Percentiles rank a stretch among this genome's conserved stretches.
phyloP scores from a whole-genome alignment of 2,797 vertebrate species.

The Diplodus sargus region DNA sequence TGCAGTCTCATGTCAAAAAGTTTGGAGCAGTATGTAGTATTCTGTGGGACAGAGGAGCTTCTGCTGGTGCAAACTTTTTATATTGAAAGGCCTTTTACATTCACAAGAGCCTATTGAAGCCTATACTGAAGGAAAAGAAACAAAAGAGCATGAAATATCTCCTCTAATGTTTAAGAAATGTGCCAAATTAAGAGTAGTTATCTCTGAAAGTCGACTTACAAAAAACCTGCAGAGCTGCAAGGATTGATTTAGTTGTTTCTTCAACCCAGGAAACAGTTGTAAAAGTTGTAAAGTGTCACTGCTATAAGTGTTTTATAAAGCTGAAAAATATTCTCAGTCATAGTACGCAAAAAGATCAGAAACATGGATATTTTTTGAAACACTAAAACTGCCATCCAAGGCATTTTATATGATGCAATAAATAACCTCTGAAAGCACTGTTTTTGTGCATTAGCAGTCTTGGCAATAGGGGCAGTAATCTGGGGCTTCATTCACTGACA shows the following conservation, averaged over 20 bases:
- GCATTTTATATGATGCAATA: neutral
- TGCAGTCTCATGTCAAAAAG: too few relatives aligned
- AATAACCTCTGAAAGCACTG: slow-evolving; percentile 10
- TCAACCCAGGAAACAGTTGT: neutral
- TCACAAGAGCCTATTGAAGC: too few relatives aligned
- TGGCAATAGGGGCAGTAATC: neutral
- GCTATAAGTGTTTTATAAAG: too few relatives aligned
- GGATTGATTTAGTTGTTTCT: neutral
- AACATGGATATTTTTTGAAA: neutral
- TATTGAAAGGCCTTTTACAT: too few relatives aligned
- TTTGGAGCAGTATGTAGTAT: too few relatives aligned
- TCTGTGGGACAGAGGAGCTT: too few relatives aligned
- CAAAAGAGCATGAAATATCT: too few relatives aligned
- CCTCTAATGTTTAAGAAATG: neutral
- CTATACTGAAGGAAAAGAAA: too few relatives aligned
- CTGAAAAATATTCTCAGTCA: neutral
- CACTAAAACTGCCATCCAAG: neutral
- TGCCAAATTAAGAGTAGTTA: neutral
- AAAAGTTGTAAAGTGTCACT: neutral
- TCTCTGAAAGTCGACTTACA: neutral
- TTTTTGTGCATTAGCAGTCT: neutral
- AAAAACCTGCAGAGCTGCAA: neutral
- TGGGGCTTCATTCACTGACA: slow-evolving; percentile 11
- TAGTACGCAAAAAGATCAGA: neutral
- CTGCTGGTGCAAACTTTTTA: too few relatives aligned